Percentiles rank a stretch among this genome's conserved stretches.
phyloP scores from a whole-genome alignment of 2,113 vertebrate genomes.

The Nansenia antarctica region DNA sequence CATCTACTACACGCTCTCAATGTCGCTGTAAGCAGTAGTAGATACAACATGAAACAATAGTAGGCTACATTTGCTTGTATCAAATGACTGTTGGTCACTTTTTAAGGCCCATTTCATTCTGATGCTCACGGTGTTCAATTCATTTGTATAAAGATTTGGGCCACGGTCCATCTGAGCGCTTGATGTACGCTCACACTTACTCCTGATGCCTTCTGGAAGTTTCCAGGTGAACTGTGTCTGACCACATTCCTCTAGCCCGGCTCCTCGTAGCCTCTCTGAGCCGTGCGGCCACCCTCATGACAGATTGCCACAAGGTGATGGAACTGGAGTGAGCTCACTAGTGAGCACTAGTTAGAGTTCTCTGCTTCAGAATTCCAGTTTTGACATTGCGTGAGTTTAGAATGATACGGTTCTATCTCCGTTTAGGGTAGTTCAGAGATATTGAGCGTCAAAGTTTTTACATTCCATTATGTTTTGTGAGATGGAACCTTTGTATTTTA shows the following conservation, averaged over 20 bases:
- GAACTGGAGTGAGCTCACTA: constrained; percentile 57
- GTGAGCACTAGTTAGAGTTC: constrained; percentile 44
- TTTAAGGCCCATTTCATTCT: neutral
- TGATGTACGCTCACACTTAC: constrained; percentile 3
- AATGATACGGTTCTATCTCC: too few relatives aligned
- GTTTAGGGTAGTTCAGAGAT: too few relatives aligned
- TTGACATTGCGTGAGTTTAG: too few relatives aligned
- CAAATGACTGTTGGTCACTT: too few relatives aligned
- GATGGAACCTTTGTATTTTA: too few relatives aligned
- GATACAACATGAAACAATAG: too few relatives aligned
- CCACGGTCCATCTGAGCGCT: neutral
- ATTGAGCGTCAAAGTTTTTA: too few relatives aligned
- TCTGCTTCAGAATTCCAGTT: constrained; percentile 36
- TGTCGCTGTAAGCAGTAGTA: too few relatives aligned
- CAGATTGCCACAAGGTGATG: constrained; percentile 64
- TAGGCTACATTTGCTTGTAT: too few relatives aligned
- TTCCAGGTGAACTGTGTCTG: constrained; percentile 54
- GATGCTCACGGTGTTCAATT: neutral
- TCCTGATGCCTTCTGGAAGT: constrained; percentile 46
- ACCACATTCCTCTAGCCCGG: constrained; percentile 44
- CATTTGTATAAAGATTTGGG: neutral
- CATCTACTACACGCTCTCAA: too few relatives aligned
- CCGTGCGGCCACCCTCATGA: constrained; percentile 54
- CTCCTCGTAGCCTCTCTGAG: constrained; percentile 28
- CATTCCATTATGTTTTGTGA: too few relatives aligned